Base-by-base conservation (phyloP, 2,888 invertebrate species). In the Lycophotia porphyrea region DNA sequence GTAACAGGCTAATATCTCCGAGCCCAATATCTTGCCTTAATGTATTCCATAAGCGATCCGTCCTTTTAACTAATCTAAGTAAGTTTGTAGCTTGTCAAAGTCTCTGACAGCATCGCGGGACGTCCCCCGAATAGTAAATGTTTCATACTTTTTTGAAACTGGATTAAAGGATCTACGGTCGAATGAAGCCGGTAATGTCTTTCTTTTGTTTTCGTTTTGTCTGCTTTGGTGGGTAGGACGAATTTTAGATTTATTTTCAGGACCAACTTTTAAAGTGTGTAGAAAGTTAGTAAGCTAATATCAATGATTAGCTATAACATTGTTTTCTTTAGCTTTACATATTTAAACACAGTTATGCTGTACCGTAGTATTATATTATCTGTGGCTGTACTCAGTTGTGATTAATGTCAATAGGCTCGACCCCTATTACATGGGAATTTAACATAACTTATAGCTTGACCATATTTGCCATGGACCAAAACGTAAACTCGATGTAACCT, bases 1-100 rank as follows among this genome's bases (percentile, higher is more conserved):
- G 61, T 27, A 71, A n/a, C n/a, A 1, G n/a, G 55, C 68, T 66
- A 44, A 70, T 71, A 71, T 71, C 36, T 69, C n/a, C n/a, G 52
- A 27, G 15, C 27, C 70, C 47, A 47, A 63, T 70, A 76, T 55
- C 61, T 55, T 18, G 61, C 39, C 49, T 61, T 85, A 76, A 81
- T 74, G 55, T 86, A 86, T 84, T 84, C 84, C 63, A 71, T 70
- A 70, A 44, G 76, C 80, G 80, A 84, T 36, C 77, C 85, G 78
- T 76, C 79, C 85, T 82, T 83, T 85, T 86, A 86, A 88, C 84
- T 86, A 79, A 76, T 79, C 78, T 85, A 88, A 89, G 84, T 88
- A 82, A 88, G 86, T 89, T 88, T 80, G 76, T 42, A 75, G 69
- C 71, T 39, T 78, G 76, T 76, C 76, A 76, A 73, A 82, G 71